Conservation (phyloP, 2,797 vertebrate species). For the Pseudochirops corinnae region DNA sequence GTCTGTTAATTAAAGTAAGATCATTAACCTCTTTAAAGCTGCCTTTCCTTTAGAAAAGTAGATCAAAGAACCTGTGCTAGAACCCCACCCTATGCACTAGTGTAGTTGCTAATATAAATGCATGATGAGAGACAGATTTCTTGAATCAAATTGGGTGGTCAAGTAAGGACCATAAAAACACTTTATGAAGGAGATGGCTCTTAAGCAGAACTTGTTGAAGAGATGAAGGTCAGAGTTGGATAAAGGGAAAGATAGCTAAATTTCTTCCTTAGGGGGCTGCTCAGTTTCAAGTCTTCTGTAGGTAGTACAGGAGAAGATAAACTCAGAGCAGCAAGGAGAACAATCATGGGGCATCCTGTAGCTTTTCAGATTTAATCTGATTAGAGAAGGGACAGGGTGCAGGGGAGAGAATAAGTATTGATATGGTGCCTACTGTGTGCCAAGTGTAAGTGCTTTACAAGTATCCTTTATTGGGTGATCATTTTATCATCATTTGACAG, state of each 20-base stretch:
- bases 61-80: too few relatives aligned
- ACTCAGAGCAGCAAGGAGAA: not conserved
- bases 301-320: not conserved
- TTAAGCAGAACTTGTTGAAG: not conserved
- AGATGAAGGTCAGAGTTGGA: not conserved
- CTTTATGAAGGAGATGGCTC: not conserved
- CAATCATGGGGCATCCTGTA: not conserved
- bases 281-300: not conserved
- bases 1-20: too few relatives aligned
- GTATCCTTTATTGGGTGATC: not conserved
- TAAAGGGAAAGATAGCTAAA: not conserved
- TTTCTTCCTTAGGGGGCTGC: not conserved
- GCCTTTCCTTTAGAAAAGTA: too few relatives aligned
- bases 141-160: not conserved
- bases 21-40: too few relatives aligned
- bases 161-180: not conserved
- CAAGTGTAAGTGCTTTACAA: not conserved
- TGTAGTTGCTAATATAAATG: not conserved
- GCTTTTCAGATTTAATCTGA: not conserved
- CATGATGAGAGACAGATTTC: not conserved
- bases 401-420: not conserved
- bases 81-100: too few relatives aligned
- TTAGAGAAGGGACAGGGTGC: not conserved
- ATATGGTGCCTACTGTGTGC: not conserved
- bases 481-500: not conserved